Evolutionary conservation across 2,113 vertebrate genomes (phyloP).

Genomic region (Aphelocoma coerulescens): DNA sequence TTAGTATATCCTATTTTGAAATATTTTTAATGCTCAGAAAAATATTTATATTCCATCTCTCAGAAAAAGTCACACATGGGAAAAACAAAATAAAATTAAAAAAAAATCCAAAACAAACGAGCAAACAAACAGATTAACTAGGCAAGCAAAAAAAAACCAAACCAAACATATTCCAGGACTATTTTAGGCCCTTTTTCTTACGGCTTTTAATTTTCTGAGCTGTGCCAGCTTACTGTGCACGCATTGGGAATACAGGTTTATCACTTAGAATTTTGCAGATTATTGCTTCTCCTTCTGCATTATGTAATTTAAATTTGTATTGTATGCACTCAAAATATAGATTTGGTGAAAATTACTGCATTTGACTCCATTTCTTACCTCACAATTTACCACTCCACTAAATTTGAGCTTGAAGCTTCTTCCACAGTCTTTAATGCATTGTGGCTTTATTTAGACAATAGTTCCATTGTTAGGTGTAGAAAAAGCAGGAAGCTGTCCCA

Average conservation of each 20-base stretch:
- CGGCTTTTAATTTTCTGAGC: background rate
- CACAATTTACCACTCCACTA: background rate
- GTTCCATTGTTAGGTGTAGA: background rate
- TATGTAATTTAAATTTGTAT: background rate
- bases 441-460: background rate
- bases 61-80: background rate
- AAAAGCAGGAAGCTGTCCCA: background rate
- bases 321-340: background rate
- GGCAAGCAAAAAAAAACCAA: background rate
- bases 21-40: background rate
- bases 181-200: background rate
- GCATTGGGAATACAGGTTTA: background rate
- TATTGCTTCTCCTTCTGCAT: background rate
- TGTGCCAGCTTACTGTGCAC: background rate
- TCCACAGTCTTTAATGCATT: background rate
- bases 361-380: background rate
- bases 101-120: background rate
- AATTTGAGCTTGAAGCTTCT: background rate
- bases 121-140: background rate
- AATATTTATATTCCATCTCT: background rate
- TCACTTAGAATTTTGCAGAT: background rate
- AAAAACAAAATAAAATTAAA: background rate
- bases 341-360: background rate
- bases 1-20: background rate
- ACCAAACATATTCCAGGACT: background rate